Evolutionary conservation across 1,140 invertebrate species (phyloP).

Genomic region (Bombus confusus): DNA sequence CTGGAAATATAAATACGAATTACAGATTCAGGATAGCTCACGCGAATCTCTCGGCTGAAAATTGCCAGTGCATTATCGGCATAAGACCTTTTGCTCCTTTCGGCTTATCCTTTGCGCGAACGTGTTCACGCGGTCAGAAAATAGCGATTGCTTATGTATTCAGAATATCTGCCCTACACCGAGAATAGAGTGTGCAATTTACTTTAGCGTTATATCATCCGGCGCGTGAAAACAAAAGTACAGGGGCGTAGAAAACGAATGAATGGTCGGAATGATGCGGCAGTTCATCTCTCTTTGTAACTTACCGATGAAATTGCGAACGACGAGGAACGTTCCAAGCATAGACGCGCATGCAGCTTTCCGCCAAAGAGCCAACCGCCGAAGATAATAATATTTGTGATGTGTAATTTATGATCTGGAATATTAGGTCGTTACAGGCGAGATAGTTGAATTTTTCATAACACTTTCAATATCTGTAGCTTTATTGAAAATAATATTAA

Average conservation of each 20-base stretch:
- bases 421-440: neutral
- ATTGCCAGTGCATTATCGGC: conserved; percentile 25
- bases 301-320: conserved; percentile 7
- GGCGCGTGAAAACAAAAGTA: conserved; percentile 22
- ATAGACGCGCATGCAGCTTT: neutral
- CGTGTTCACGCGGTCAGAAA: conserved; percentile 27
- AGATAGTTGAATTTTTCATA: neutral
- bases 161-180: conserved; percentile 44
- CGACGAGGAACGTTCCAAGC: neutral
- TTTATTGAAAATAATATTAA: neutral
- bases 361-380: neutral
- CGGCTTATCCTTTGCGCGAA: neutral
- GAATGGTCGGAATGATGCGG: conserved; percentile 16
- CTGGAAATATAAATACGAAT: too few relatives aligned
- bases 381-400: neutral
- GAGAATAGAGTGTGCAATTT: conserved; percentile 43
- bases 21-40: neutral
- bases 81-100: conserved; percentile 18
- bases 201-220: conserved; percentile 45
- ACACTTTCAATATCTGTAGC: neutral
- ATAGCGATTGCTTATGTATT: conserved; percentile 31
- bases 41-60: neutral
- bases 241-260: conserved; percentile 3
- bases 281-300: conserved; percentile 7
- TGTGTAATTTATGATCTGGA: neutral